phyloP scores from a whole-genome alignment of 2,113 vertebrate genomes.

The Chunga burmeisteri region DNA sequence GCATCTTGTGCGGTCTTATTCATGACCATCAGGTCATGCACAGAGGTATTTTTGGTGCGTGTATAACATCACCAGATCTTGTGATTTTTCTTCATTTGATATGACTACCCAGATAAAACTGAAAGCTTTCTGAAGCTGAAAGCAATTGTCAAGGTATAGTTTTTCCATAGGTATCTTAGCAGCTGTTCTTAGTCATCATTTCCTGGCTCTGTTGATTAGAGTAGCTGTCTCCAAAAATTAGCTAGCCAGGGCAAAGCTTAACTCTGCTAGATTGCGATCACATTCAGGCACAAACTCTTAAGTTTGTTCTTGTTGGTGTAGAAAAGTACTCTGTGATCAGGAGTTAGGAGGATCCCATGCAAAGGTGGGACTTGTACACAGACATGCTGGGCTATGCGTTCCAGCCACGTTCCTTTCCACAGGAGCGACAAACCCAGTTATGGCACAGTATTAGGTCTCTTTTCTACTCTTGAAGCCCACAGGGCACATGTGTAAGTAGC shows the following conservation, averaged over 20 bases:
- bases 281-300: not conserved
- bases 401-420: not conserved
- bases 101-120: fast-evolving
- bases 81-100: not conserved
- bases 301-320: not conserved
- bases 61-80: not conserved
- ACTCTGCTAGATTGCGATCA: not conserved
- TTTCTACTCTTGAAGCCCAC: not conserved
- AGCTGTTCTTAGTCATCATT: not conserved
- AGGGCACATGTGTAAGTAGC: not conserved
- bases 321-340: not conserved
- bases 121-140: not conserved
- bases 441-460: not conserved
- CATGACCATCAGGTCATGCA: not conserved
- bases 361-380: fast-evolving
- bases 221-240: not conserved
- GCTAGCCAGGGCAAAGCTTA: not conserved
- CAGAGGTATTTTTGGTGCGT: not conserved
- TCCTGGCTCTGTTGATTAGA: not conserved
- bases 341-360: not conserved
- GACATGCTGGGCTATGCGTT: fast-evolving
- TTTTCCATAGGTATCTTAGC: not conserved
- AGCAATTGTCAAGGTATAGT: not conserved
- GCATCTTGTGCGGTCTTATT: not conserved
- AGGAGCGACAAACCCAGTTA: not conserved